Conservation (phyloP, 2,888 invertebrate genomes). For the Serrognathus titanus region DNA sequence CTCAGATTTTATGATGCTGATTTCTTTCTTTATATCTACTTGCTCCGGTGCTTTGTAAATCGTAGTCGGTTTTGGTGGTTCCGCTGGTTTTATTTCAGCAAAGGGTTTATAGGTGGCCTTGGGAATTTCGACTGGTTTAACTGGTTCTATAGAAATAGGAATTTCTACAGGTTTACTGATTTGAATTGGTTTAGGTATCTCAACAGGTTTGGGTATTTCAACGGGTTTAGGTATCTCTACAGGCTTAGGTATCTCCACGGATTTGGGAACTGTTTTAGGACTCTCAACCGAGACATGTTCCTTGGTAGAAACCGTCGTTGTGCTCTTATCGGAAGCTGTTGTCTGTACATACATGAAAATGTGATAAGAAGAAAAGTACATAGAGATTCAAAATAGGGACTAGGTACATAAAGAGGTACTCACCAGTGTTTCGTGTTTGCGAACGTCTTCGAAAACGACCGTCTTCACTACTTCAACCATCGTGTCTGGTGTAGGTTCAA, state of each 20-base stretch:
- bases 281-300: constrained; percentile 13
- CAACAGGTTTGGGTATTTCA: not conserved
- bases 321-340: constrained; percentile 28
- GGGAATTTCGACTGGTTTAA: constrained; percentile 21
- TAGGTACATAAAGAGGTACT: constrained; percentile 26
- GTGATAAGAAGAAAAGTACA: constrained; percentile 6
- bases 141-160: not conserved
- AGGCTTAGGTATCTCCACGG: not conserved
- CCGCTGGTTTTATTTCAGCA: constrained; percentile 12
- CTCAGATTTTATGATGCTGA: constrained; percentile 15
- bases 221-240: not conserved
- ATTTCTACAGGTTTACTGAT: not conserved
- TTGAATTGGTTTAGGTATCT: not conserved
- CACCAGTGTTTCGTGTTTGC: constrained; percentile 50
- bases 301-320: constrained; percentile 25
- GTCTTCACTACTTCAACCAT: constrained; percentile 67
- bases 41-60: constrained; percentile 15
- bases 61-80: constrained; percentile 11
- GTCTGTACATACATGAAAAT: constrained; percentile 21
- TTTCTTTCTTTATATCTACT: constrained; percentile 10
- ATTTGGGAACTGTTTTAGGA: constrained; percentile 2
- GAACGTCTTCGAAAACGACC: constrained; percentile 59
- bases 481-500: constrained; percentile 65
- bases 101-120: constrained; percentile 19
- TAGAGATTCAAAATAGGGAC: constrained; percentile 2